These are phyloP conservation scores for Megaceryle alcyon DNA, from an alignment of 2,797 vertebrate genomes.

Conservation along the genomic window DNA sequence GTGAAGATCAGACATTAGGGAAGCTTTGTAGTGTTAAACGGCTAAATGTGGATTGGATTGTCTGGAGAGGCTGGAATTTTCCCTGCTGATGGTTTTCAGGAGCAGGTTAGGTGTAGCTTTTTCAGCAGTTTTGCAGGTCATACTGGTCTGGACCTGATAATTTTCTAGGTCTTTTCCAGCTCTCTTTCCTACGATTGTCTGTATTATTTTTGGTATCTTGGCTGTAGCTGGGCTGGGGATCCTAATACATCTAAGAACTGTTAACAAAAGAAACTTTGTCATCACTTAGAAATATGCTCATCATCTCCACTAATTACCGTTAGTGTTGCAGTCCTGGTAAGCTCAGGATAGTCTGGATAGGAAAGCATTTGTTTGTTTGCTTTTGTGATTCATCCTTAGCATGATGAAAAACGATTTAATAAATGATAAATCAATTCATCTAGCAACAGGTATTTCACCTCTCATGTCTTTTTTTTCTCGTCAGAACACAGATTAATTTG, in stretches of 20 bases:
- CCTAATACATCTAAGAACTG: background rate
- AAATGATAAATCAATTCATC: background rate
- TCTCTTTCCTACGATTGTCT: background rate
- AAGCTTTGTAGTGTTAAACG: conserved; percentile 57
- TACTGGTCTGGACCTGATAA: background rate
- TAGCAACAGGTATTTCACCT: background rate
- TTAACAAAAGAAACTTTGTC: background rate
- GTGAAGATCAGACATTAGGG: background rate
- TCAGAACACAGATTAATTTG: background rate
- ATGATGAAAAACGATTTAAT: background rate
- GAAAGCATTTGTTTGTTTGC: background rate
- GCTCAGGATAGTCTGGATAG: background rate
- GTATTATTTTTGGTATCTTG: background rate
- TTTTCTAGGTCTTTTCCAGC: conserved; percentile 20
- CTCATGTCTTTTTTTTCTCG: background rate
- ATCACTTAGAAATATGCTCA: background rate
- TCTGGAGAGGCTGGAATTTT: conserved; percentile 40
- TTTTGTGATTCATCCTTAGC: background rate
- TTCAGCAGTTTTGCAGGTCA: conserved; percentile 26
- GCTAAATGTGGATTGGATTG: conserved; percentile 27
- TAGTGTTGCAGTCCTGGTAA: background rate
- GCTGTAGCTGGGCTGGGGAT: background rate
- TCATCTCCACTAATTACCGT: background rate
- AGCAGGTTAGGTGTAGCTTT: background rate
- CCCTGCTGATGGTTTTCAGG: background rate